Evolutionary conservation across 2,888 invertebrate species (phyloP), one percentile per base, ranked within the genome.

Genomic region (Patella depressa): DNA sequence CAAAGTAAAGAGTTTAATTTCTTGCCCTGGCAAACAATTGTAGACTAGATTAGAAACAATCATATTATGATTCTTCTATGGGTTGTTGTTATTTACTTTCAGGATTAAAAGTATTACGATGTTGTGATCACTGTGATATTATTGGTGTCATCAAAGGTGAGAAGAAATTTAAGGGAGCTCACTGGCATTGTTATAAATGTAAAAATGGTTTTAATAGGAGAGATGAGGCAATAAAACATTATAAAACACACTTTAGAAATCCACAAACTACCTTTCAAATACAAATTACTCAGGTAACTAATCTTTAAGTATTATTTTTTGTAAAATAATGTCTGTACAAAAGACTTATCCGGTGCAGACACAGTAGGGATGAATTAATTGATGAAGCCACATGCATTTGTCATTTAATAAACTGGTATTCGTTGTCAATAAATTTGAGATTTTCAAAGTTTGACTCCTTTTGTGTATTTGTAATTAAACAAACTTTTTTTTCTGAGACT

Each of bases 151-250:
- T 91, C 76, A 91, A 91, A 81, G 91, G 90, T 74, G 89, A 89
- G 82, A 91, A 91, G 82, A 89, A 89, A 75, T 91, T 91, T 83
- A 91, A 91, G 80, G 90, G 91, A 75, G 90, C 91, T 70, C 91
- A 91, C 85, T 91, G 91, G 91, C 91, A 91, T 77, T 91, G 91
- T 79, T 91, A 91, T 81, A 87, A 88, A 45, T 91, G 91, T 81
- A 82, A 88, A 14, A 91, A 91, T 85, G 91, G 91, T 3, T 91
- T 91, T 84, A 91, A 90, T 80, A 81, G 91, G 69, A 78, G 91
- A 72, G 91, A 91, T 80, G 91, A 91, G 79, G 91, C 91, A 12
- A 86, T 91, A 72, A 91, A 91, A 83, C 91, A 91, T 80, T 91
- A 90, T 82, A 89, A 89, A 80, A 91, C 91, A 34, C 91, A 91